A percentile compares a stretch with the other conserved stretches of the same genome.
Conservation (phyloP, 1,140 invertebrate species). For the Heliconius eleuchia region DNA sequence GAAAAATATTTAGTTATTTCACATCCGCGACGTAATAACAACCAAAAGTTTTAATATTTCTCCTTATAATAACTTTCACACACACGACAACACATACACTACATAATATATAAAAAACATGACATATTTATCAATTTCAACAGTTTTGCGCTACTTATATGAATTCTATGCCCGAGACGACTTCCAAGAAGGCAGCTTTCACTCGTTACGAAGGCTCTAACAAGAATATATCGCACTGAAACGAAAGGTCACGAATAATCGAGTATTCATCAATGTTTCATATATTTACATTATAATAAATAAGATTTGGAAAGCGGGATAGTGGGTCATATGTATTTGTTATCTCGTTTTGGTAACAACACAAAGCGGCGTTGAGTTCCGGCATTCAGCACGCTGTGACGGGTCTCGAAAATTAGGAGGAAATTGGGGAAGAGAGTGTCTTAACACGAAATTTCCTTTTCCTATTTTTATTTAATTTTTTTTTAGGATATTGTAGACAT, state of each 20-base stretch:
- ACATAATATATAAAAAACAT: neutral
- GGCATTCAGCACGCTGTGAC: too few relatives aligned
- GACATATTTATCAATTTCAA: constrained; percentile 9
- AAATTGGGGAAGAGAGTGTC: neutral
- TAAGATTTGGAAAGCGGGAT: neutral
- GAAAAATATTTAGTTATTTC: too few relatives aligned
- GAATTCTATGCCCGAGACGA: constrained; percentile 10
- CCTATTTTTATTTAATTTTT: too few relatives aligned
- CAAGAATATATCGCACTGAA: constrained; percentile 11
- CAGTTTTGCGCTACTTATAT: constrained; percentile 9
- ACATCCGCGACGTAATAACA: too few relatives aligned
- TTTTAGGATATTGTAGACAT: too few relatives aligned
- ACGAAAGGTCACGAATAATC: constrained; percentile 1
- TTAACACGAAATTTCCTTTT: neutral
- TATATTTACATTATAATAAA: constrained; percentile 10
- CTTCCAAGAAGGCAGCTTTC: constrained; percentile 11
- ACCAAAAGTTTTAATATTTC: too few relatives aligned
- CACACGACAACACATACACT: neutral
- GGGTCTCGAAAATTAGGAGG: too few relatives aligned
- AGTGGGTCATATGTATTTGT: neutral
- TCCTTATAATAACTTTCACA: neutral
- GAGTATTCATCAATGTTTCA: constrained; percentile 10
- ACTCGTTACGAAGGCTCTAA: constrained; percentile 4
- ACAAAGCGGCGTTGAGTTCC: too few relatives aligned
- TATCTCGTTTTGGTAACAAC: neutral